Evolutionary conservation across 2,113 vertebrate genomes (phyloP).

Genomic region (Lampris incognitus): DNA sequence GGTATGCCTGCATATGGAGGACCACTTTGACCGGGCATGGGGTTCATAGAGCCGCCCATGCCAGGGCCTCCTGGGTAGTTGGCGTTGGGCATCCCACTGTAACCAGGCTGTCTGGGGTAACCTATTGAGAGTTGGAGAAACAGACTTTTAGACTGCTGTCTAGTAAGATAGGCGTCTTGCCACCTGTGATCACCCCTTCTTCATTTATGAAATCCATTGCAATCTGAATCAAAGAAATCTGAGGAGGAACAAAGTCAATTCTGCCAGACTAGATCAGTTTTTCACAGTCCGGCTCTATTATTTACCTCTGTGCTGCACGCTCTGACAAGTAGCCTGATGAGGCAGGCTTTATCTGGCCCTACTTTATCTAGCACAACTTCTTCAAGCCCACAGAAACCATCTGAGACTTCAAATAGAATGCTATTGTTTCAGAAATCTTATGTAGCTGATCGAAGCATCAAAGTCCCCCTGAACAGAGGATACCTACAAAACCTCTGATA

Average conservation of each 20-base stretch:
- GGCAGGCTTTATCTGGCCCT: slow-evolving; percentile 49
- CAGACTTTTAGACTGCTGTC: slow-evolving; percentile 4
- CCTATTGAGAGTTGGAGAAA: slow-evolving; percentile 73
- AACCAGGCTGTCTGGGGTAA: slow-evolving; percentile 94
- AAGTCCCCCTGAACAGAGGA: slow-evolving; percentile 43
- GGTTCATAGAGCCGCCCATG: slow-evolving; percentile 90
- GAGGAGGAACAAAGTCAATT: not conserved
- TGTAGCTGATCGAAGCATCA: slow-evolving; percentile 55
- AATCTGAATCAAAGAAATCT: slow-evolving; percentile 11
- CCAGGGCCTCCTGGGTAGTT: slow-evolving; percentile 91
- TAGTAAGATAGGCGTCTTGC: not conserved
- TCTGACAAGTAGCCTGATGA: slow-evolving; percentile 61
- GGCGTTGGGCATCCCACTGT: slow-evolving; percentile 94
- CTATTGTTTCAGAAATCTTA: slow-evolving; percentile 61
- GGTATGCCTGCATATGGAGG: slow-evolving; percentile 89
- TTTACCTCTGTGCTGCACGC: slow-evolving; percentile 46
- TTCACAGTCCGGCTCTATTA: slow-evolving; percentile 49
- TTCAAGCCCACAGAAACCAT: slow-evolving; percentile 63
- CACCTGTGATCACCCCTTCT: not conserved
- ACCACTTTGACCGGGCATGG: slow-evolving; percentile 92
- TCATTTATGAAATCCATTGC: not conserved
- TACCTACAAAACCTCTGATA: slow-evolving; percentile 31
- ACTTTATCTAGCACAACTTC: slow-evolving; percentile 48
- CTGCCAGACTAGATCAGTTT: slow-evolving; percentile 18
- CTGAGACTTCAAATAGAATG: slow-evolving; percentile 62